Evolutionary conservation across 2,888 invertebrate genomes (phyloP).

Genomic region (Athalia rosae): DNA sequence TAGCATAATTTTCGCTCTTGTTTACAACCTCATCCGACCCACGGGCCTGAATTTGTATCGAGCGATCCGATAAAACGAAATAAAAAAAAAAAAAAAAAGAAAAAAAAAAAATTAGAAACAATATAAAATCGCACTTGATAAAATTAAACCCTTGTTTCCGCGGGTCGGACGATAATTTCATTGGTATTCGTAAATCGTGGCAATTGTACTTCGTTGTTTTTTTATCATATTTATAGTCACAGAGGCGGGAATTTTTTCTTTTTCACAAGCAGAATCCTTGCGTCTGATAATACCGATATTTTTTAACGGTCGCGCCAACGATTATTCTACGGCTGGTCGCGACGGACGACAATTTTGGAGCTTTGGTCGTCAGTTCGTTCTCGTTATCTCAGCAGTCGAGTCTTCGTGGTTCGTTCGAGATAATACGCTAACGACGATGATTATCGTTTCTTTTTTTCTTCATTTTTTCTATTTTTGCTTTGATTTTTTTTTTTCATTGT

Average conservation of each 20-base stretch:
- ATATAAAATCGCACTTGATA: neutral
- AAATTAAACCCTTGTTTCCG: slow-evolving; percentile 11
- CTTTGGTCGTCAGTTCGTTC: slow-evolving; percentile 8
- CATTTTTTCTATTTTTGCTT: neutral
- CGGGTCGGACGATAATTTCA: slow-evolving; percentile 19
- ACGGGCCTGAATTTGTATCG: too few relatives aligned
- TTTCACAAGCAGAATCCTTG: slow-evolving; percentile 11
- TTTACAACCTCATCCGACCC: neutral
- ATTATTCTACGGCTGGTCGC: neutral
- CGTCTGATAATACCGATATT: neutral
- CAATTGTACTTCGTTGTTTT: too few relatives aligned
- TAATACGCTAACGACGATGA: too few relatives aligned
- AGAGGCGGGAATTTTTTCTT: neutral
- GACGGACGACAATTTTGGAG: slow-evolving; percentile 15
- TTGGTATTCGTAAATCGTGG: neutral
- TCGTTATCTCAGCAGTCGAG: neutral
- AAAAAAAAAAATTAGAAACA: neutral
- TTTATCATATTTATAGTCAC: too few relatives aligned
- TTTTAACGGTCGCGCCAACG: neutral
- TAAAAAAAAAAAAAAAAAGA: too few relatives aligned
- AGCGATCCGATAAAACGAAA: neutral
- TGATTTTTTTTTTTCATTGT: neutral
- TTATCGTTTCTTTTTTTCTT: neutral
- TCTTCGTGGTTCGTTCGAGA: neutral
- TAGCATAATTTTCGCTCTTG: neutral